phyloP scores from a whole-genome alignment of 2,113 vertebrate genomes.

The Recurvirostra avosetta region DNA sequence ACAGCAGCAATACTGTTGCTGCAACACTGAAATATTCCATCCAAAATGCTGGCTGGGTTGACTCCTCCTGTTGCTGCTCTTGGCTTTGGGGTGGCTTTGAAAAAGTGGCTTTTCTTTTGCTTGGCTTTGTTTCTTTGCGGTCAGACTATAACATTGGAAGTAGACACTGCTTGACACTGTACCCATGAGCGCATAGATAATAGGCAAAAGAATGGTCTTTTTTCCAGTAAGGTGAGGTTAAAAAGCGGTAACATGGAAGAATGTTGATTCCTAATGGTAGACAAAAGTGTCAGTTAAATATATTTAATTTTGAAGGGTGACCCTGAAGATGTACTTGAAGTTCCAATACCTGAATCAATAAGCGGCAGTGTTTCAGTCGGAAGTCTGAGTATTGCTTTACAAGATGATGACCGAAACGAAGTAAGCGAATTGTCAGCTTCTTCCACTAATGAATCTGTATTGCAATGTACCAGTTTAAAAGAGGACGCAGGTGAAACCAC shows the following conservation, averaged over 20 bases:
- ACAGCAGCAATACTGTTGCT: neutral
- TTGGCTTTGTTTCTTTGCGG: neutral
- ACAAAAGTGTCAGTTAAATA: neutral
- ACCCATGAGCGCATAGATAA: accelerated
- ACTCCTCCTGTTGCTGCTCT: neutral
- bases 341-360: conserved; percentile 60
- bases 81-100: neutral
- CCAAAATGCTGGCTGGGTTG: neutral
- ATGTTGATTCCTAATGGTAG: neutral
- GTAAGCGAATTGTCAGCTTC: conserved; percentile 52
- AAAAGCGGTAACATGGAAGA: neutral
- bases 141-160: neutral
- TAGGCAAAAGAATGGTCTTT: neutral
- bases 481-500: conserved; percentile 71
- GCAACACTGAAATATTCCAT: neutral
- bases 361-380: conserved; percentile 58
- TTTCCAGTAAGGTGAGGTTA: neutral
- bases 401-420: conserved; percentile 67
- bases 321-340: conserved; percentile 70
- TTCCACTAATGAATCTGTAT: conserved; percentile 44
- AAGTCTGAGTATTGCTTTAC: conserved; percentile 59
- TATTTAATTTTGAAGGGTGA: conserved; percentile 66
- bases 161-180: neutral
- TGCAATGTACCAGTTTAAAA: conserved; percentile 61
- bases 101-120: neutral